phyloP scores from a whole-genome alignment of 2,888 invertebrate species.

The Loripinus fragilis region DNA sequence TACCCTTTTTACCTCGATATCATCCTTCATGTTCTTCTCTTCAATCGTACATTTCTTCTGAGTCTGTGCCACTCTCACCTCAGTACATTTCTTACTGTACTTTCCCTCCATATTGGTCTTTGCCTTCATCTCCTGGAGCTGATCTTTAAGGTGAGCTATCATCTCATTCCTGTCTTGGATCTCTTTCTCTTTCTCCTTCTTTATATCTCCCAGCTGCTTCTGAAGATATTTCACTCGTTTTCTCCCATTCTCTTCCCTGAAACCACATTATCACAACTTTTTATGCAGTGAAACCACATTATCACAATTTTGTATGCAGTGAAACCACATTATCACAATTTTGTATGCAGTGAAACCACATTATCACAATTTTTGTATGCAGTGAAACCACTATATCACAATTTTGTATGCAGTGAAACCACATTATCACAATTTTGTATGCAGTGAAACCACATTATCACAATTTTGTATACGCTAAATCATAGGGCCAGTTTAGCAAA shows the following conservation, averaged over 20 bases:
- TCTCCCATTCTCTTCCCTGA: slow-evolving; percentile 81
- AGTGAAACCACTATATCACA: too few relatives aligned
- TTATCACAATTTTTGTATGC: too few relatives aligned
- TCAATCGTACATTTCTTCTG: slow-evolving; percentile 79
- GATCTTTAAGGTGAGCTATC: slow-evolving; percentile 83
- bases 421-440: too few relatives aligned
- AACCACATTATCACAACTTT: neutral
- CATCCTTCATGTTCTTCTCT: slow-evolving; percentile 78
- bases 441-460: too few relatives aligned
- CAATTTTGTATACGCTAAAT: too few relatives aligned
- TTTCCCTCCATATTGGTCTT: slow-evolving; percentile 83
- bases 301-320: too few relatives aligned
- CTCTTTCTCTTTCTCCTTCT: slow-evolving; percentile 81
- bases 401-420: too few relatives aligned
- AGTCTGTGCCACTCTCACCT: slow-evolving; percentile 82
- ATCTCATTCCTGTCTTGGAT: slow-evolving; percentile 82
- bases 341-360: too few relatives aligned
- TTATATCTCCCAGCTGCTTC: slow-evolving; percentile 79
- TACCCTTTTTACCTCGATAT: slow-evolving; percentile 80
- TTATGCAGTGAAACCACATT: too few relatives aligned
- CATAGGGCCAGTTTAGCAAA: too few relatives aligned
- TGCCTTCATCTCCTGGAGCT: slow-evolving; percentile 81
- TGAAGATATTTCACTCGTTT: slow-evolving; percentile 79
- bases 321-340: too few relatives aligned
- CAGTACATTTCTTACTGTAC: slow-evolving; percentile 83